Base-by-base conservation (phyloP, 2,888 invertebrate genomes). In the Theristus sp. region DNA sequence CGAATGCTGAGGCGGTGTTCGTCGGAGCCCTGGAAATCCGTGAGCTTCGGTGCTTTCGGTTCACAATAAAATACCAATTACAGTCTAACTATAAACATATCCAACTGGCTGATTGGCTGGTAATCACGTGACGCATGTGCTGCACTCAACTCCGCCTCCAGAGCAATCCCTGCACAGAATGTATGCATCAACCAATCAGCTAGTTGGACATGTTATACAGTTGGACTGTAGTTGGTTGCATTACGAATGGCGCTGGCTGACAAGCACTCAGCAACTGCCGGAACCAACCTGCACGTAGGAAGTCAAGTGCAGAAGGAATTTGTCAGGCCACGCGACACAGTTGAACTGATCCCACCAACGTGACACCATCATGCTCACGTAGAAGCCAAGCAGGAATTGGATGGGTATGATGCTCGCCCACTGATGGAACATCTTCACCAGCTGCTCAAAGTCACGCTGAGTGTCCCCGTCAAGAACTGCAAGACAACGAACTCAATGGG, bases 261-360 rank as follows among this genome's bases (percentile, higher is more conserved):
- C n/a, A n/a, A n/a, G n/a, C n/a, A n/a, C n/a, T n/a, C n/a, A n/a
- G n/a, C n/a, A n/a, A n/a, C n/a, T n/a, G n/a, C n/a, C n/a, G 10
- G 10, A 54, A 54, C 54, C 2, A 10, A 54, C 54, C 26, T 25
- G 54, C 10, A 54, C 3, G 27, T 27, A 27, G 24, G 54, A 10
- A 10, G 17, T 20, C 2, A 25, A 6, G 58, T 26, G 26, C 22
- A 52, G 1, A 29, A 58, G 52, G n/a, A 52, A 27, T 27, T 58
- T 58, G 52, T 58, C 58, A 2, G 58, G 58, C 52, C 49, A 58
- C 6, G 52, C 27, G n/a, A 58, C 24, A 17, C 25, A 29, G 58
- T 28, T 52, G n/a, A 58, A 52, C 24, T 58, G 58, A 1, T 52
- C n/a, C 58, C 58, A 58, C 58, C 58, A 58, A 27, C 58, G 27